These are phyloP conservation scores for Corydoras maculifer DNA, from an alignment of 2,113 vertebrate species.

Conservation along the genomic window DNA sequence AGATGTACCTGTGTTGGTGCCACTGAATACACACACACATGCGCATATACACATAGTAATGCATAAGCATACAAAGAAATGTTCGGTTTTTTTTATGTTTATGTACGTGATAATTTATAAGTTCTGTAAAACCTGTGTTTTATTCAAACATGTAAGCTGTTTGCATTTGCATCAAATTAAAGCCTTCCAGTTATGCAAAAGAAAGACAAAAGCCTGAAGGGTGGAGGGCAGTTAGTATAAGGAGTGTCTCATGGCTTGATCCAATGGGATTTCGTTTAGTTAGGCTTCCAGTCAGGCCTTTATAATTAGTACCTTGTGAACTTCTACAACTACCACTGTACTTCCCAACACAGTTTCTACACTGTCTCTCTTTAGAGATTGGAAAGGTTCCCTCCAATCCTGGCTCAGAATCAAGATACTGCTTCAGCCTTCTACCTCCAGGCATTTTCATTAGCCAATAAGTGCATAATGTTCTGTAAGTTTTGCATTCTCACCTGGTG, in stretches of 20 bases:
- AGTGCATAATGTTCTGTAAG: constrained; percentile 1
- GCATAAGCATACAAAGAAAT: background rate
- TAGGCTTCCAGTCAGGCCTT: background rate
- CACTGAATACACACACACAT: background rate
- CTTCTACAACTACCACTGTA: background rate
- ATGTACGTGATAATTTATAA: constrained; percentile 3
- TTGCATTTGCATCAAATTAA: constrained; percentile 8
- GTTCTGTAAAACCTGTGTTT: background rate
- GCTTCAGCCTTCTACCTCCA: background rate
- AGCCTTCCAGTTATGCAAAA: constrained; percentile 45
- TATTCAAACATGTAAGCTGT: constrained; percentile 5
- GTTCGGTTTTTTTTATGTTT: background rate
- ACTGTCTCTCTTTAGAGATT: background rate
- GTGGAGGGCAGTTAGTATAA: constrained; percentile 52
- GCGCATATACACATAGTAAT: constrained; percentile 7
- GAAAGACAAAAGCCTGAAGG: constrained; percentile 39
- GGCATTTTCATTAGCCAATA: background rate
- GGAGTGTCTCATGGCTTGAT: constrained; percentile 42
- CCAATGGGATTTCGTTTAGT: constrained; percentile 45
- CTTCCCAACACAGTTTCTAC: background rate
- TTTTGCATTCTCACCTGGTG: constrained; percentile 2
- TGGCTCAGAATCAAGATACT: background rate
- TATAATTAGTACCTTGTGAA: background rate
- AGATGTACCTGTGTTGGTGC: background rate
- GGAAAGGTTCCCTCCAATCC: background rate